phyloP scores from a whole-genome alignment of 1,140 invertebrate genomes.

The Brachionus sp. region DNA sequence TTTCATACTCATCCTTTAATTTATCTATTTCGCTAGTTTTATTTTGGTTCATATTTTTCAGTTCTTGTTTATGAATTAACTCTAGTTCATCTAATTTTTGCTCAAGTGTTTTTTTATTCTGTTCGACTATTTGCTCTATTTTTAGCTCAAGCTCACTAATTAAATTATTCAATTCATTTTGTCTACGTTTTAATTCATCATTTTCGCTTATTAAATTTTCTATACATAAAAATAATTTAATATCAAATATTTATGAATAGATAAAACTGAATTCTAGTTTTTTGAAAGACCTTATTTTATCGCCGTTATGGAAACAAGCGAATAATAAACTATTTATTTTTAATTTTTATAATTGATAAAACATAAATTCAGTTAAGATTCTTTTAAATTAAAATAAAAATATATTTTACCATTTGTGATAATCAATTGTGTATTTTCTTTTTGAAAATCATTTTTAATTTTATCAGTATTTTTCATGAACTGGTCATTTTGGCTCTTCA shows the following conservation, averaged over 20 bases:
- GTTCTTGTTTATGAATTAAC: not conserved
- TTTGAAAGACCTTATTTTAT: not conserved
- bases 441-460: not conserved
- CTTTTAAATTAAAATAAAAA: not conserved
- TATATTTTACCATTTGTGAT: conserved; percentile 6
- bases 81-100: conserved; percentile 28
- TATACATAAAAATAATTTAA: conserved; percentile 25
- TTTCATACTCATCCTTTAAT: not conserved
- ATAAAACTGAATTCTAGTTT: conserved; percentile 16
- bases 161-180: conserved; percentile 34
- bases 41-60: not conserved
- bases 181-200: not conserved
- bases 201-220: conserved; percentile 1
- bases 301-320: conserved; percentile 30
- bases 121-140: not conserved
- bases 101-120: not conserved
- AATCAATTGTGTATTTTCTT: conserved; percentile 9
- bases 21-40: not conserved
- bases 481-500: not conserved
- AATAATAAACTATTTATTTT: not conserved
- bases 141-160: not conserved
- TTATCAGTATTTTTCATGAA: not conserved
- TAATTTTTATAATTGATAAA: not conserved
- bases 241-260: conserved; percentile 31
- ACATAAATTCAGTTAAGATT: not conserved